Conservation (phyloP, 64 coral and sea anemone genomes). For the Porites lutea region DNA sequence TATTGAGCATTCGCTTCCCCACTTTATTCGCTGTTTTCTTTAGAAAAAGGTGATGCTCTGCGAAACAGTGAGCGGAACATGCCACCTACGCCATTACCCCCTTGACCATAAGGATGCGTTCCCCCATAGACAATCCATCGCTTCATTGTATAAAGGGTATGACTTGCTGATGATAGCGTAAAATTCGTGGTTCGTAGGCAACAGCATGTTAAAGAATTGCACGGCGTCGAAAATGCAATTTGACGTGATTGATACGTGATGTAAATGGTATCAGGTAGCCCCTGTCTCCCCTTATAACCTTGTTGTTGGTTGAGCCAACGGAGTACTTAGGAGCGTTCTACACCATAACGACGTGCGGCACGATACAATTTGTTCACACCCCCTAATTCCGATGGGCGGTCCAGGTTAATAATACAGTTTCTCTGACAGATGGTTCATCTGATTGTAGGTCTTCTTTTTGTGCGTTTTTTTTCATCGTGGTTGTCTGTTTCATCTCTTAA, state of each 20-base stretch:
- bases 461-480: not conserved
- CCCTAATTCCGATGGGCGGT: not conserved
- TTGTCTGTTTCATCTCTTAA: not conserved
- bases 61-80: constrained; percentile 14
- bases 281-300: too few species aligned
- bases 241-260: not conserved
- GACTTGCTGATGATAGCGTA: not conserved
- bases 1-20: constrained; percentile 6
- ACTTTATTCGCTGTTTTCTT: constrained; percentile 20
- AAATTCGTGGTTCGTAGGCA: not conserved
- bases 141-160: not conserved
- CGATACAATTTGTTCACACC: not conserved
- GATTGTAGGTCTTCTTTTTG: not conserved
- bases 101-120: constrained; percentile 26
- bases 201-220: not conserved
- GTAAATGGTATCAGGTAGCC: not conserved
- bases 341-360: not conserved
- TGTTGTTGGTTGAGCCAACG: too few species aligned
- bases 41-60: constrained; percentile 12
- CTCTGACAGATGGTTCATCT: not conserved
- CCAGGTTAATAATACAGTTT: not conserved
- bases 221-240: constrained; percentile 14
- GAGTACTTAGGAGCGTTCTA: not conserved
- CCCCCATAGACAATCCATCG: constrained; percentile 1
- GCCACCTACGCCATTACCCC: constrained; percentile 8